These are phyloP conservation scores for Zaprionus inermis DNA, from an alignment of 1,140 invertebrate genomes.

Conservation along the genomic window DNA sequence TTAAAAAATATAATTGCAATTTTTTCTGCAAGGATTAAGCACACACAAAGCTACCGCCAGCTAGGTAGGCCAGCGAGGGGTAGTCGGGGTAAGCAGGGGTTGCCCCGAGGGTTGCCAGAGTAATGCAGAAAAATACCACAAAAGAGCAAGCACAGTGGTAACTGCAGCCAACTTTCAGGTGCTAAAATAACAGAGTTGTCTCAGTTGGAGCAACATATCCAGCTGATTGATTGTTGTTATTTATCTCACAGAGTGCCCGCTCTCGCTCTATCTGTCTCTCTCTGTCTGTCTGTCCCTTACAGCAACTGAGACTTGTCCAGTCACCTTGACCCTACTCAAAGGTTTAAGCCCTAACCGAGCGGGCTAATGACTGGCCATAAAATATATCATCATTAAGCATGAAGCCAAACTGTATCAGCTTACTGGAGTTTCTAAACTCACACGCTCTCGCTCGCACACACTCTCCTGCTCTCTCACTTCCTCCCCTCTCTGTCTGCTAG, in stretches of 20 bases:
- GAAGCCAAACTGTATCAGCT: slow-evolving; percentile 56
- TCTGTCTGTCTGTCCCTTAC: slow-evolving; percentile 16
- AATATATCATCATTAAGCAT: slow-evolving; percentile 73
- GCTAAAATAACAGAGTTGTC: slow-evolving; percentile 27
- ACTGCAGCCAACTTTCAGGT: neutral
- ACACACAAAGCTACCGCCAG: neutral
- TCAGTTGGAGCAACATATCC: neutral
- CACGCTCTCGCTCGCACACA: neutral
- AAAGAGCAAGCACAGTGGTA: neutral
- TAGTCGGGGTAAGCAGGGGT: neutral
- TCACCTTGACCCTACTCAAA: slow-evolving; percentile 63
- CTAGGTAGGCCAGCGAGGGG: neutral
- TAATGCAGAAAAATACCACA: neutral
- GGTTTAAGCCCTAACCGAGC: slow-evolving; percentile 36
- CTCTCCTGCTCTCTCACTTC: neutral
- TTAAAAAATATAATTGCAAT: slow-evolving; percentile 67
- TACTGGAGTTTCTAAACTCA: slow-evolving; percentile 37
- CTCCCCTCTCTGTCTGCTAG: neutral
- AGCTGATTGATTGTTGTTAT: slow-evolving; percentile 44
- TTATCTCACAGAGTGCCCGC: neutral
- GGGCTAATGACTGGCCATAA: slow-evolving; percentile 61
- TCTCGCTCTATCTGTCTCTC: neutral
- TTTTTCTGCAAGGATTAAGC: slow-evolving; percentile 28
- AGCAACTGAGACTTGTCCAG: slow-evolving; percentile 39
- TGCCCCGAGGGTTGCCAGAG: slow-evolving; percentile 4